Evolutionary conservation across 1,140 invertebrate species (phyloP), one percentile per base, ranked within the genome.

Genomic region (Meloidogyne exigua): DNA sequence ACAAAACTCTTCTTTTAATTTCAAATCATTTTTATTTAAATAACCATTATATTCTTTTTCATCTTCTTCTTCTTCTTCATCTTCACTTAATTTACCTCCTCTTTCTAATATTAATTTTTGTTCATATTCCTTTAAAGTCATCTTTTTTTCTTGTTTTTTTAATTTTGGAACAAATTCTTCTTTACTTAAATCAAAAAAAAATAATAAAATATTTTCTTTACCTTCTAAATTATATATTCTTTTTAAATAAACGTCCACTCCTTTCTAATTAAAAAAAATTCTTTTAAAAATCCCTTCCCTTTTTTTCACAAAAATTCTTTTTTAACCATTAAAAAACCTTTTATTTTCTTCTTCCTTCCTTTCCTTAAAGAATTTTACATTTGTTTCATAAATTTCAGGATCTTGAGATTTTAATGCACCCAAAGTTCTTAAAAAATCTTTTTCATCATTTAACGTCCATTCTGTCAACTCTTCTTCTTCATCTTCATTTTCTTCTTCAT

Each of bases 361-460:
- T 10, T 90, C 86, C 78, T 90, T 88, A 88, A 95, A 96, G 86
- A 94, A 95, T 66, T 90, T 91, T 13, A 90, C 89, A 76, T 91
- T 90, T 70, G 91, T 90, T 82, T 95, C 91, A 89, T 96, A 96
- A 79, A 95, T 95, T 81, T 90, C 91, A 0, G 94, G 93, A 90
- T 96, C 92, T 88, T 93, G 93, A 39, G 91, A 93, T 87, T 95
- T 96, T 9, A 97, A 87, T 75, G 91, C 92, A 1, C 94, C 90
- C 0, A 95, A 88, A 0, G 94, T 93, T 89, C 92, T 93, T 7
- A 93, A 91, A 88, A 96, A 96, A 70, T 92, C 91, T 83, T 92
- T 92, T 84, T 96, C 94, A 62, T 93, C 89, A 79, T 92, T 90
- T 79, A 90, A 88, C 76, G 88, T 88, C 78, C 89, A 84, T 73